Base-by-base conservation (phyloP, 1,140 invertebrate species). In the Epicauta chinensis region DNA sequence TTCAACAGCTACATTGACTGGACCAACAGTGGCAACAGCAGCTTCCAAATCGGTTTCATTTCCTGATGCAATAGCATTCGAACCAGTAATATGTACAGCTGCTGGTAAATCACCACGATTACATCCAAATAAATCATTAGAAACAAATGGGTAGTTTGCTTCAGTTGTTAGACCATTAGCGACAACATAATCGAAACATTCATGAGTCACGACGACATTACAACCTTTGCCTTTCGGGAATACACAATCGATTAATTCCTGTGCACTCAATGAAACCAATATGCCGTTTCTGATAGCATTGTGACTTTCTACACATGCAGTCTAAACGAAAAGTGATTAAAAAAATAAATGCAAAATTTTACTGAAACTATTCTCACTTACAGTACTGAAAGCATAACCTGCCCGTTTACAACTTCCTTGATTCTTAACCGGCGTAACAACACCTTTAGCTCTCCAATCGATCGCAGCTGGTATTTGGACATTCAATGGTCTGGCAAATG, bases 361-460 rank as follows among this genome's bases (percentile, higher is more conserved):
- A n/a, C n/a, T n/a, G 89, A 86, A 2, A 86, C 87, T 71, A 14
- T 93, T 72, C 1, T 90, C 78, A 0, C 87, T 89, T 16, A 85
- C 82, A 7, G 82, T 69, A 45, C 86, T 88, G 75, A 96, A 95
- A 37, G 91, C 80, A 91, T 91, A 96, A 74, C 91, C 94, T 10
- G 87, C n/a, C n/a, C n/a, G 89, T 52, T 91, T 92, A 73, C 93
- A 96, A 64, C 83, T 77, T 37, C 85, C 89, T 77, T 97, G 92
- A 76, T 96, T 84, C 73, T 96, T 96, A 16, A 97, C 78, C 2
- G 76, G 77, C 12, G 92, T 96, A 14, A 97, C 91, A 54, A 85
- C 87, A 34, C 91, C 91, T 53, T 85, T 73, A 35, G 76, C 65
- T 60, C 87, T 80, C 94, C 93, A 97, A 73, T 97, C 92, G 47